phyloP scores from a whole-genome alignment of 2,797 vertebrate genomes.

The Hyperoplus lanceolatus region DNA sequence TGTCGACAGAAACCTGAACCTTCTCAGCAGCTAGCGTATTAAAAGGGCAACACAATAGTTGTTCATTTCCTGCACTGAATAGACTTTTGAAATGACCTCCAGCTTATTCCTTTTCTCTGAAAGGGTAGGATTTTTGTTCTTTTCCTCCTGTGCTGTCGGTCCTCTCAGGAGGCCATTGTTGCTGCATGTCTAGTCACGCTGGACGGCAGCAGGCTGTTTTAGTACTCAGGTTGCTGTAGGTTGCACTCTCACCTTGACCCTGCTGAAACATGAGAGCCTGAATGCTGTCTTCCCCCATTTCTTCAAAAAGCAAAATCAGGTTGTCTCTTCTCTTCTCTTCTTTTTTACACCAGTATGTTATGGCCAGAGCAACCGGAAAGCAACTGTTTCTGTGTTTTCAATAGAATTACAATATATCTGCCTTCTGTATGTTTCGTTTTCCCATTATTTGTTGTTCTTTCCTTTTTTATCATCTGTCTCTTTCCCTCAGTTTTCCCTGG shows the following conservation, averaged over 20 bases:
- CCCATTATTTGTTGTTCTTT: constrained; percentile 36
- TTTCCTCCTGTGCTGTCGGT: constrained; percentile 62
- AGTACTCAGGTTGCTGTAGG: constrained; percentile 78
- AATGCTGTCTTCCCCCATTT: constrained; percentile 68
- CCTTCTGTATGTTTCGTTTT: constrained; percentile 12
- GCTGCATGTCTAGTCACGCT: constrained; percentile 56
- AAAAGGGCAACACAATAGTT: constrained; percentile 62
- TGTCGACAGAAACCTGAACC: constrained; percentile 81
- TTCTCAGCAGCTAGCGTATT: constrained; percentile 67
- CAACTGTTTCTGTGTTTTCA: constrained; percentile 18
- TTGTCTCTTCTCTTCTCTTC: not conserved
- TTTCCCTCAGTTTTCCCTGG: constrained; percentile 27
- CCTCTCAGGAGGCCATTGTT: constrained; percentile 75
- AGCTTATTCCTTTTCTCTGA: constrained; percentile 50
- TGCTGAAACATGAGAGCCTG: constrained; percentile 77
- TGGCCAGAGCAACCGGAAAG: constrained; percentile 38
- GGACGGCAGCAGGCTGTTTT: constrained; percentile 75
- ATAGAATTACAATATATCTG: constrained; percentile 4
- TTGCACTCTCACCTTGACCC: constrained; percentile 76
- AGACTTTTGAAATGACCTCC: constrained; percentile 62
- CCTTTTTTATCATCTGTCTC: constrained; percentile 16
- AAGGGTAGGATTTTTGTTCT: constrained; percentile 70
- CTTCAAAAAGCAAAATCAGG: constrained; percentile 77
- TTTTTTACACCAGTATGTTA: constrained; percentile 32
- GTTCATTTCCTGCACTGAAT: constrained; percentile 79